Evolutionary conservation across 2,797 vertebrate species (phyloP).

Genomic region (Coccyzus lansbergi): DNA sequence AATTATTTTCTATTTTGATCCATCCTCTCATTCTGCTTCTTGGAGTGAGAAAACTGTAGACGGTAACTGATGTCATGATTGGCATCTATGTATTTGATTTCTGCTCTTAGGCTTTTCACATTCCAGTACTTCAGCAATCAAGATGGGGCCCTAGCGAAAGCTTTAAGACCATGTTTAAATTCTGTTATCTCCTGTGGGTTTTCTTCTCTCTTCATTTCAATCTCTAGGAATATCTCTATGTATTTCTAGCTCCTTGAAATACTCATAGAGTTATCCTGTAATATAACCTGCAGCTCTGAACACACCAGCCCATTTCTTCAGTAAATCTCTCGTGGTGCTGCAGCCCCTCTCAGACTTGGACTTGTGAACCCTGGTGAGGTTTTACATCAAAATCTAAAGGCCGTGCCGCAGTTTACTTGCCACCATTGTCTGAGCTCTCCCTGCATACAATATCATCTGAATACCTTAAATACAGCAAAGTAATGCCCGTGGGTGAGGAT

Average conservation of each 20-base stretch:
- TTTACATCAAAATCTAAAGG: not conserved
- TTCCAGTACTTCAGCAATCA: not conserved
- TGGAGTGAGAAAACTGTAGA: not conserved
- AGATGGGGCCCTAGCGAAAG: not conserved
- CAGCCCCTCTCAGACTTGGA: not conserved
- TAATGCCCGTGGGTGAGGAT: not conserved
- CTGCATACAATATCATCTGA: not conserved
- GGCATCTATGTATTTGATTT: fast-evolving
- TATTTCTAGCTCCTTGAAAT: not conserved
- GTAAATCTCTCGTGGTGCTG: not conserved
- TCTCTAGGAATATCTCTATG: not conserved
- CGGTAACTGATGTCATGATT: not conserved
- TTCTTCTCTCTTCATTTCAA: not conserved
- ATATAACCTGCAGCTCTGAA: not conserved
- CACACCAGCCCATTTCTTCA: not conserved
- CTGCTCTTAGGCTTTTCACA: not conserved
- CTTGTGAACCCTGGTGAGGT: not conserved
- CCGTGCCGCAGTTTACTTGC: not conserved
- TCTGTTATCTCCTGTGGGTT: not conserved
- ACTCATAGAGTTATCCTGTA: not conserved
- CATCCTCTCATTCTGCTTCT: not conserved
- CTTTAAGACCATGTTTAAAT: not conserved
- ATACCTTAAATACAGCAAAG: not conserved
- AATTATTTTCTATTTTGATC: not conserved
- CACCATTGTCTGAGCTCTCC: not conserved